phyloP scores from a whole-genome alignment of 2,888 invertebrate species.

The Rhabditoides inermis region DNA sequence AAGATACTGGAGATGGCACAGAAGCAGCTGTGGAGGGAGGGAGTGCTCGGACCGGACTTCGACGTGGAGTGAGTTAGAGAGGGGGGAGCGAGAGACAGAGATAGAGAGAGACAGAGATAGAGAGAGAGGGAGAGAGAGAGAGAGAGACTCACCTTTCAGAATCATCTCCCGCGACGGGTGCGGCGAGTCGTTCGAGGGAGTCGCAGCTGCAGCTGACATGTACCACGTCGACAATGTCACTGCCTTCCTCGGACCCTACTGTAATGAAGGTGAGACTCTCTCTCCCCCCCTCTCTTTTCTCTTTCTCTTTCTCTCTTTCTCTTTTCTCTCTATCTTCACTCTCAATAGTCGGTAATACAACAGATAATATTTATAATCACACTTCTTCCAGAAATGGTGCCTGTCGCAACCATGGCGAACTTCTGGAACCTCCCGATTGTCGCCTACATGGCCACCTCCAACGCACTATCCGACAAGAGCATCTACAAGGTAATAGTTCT shows the following conservation, averaged over 20 bases:
- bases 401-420: slow-evolving; percentile 31
- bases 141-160: too few species aligned
- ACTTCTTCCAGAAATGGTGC: slow-evolving; percentile 22
- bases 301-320: not conserved
- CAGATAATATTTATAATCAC: too few species aligned
- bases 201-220: slow-evolving; percentile 29
- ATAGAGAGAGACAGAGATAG: too few species aligned
- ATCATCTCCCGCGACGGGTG: slow-evolving; percentile 24
- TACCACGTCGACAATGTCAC: slow-evolving; percentile 24
- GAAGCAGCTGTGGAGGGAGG: slow-evolving; percentile 39
- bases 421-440: slow-evolving; percentile 34
- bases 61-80: slow-evolving; percentile 46
- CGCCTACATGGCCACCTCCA: slow-evolving; percentile 26
- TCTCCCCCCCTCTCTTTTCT: too few species aligned
- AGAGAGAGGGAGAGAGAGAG: too few species aligned
- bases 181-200: slow-evolving; percentile 29
- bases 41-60: slow-evolving; percentile 39
- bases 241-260: slow-evolving; percentile 33
- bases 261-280: slow-evolving; percentile 17
- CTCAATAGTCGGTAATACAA: too few species aligned
- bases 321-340: not conserved
- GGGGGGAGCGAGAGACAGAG: too few species aligned
- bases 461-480: slow-evolving; percentile 38
- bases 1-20: slow-evolving; percentile 43
- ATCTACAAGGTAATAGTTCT: slow-evolving; percentile 39